Evolutionary conservation across 2,888 invertebrate species (phyloP).

Genomic region (Diaprepes abbreviatus): DNA sequence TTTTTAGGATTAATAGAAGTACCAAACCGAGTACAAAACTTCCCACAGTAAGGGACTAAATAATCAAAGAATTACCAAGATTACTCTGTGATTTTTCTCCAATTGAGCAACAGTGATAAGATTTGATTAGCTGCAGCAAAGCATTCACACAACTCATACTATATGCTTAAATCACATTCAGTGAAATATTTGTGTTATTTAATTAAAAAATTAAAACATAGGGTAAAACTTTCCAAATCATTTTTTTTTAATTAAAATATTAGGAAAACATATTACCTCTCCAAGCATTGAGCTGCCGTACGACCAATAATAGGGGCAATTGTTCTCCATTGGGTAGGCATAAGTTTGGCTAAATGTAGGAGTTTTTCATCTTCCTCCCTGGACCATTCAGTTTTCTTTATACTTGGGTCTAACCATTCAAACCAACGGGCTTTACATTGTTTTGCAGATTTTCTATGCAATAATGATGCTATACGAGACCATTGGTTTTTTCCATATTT

Average conservation of each 20-base stretch:
- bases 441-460: slow-evolving; percentile 98
- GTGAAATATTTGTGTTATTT: no score
- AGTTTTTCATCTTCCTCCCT: slow-evolving; percentile 99
- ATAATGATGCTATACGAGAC: slow-evolving; percentile 97
- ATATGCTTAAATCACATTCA: no score
- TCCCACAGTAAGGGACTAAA: no score
- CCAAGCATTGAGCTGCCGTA: slow-evolving; percentile 98
- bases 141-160: no score
- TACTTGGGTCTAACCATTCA: slow-evolving; percentile 99
- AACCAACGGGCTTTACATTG: slow-evolving; percentile 99
- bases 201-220: no score
- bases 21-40: no score
- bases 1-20: no score
- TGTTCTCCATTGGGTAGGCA: slow-evolving; percentile 99
- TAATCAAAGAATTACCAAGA: no score
- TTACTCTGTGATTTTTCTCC: no score
- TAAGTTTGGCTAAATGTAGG: slow-evolving; percentile 95
- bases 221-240: no score
- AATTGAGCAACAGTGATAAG: no score
- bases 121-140: no score
- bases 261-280: slow-evolving; percentile 70
- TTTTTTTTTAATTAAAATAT: background rate
- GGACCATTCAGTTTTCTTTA: slow-evolving; percentile 99
- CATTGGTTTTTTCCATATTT: slow-evolving; percentile 99
- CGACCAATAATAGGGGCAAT: slow-evolving; percentile 99